These are phyloP conservation scores for Drosophila bocki DNA, from an alignment of 1,140 invertebrate genomes.

Conservation along the genomic window DNA sequence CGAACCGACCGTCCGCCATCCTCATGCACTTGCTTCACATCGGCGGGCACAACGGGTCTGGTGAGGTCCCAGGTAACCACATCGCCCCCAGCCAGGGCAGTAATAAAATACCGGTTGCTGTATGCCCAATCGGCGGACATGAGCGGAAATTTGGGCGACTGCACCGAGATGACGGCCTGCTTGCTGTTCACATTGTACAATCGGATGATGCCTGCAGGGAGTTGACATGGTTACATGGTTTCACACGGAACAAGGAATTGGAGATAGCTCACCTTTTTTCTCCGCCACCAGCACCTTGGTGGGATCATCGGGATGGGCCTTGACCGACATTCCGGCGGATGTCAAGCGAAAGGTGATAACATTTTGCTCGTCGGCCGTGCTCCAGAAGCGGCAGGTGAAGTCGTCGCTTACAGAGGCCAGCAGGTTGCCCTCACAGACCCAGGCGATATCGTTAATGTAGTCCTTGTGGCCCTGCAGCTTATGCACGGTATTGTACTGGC, in stretches of 20 bases:
- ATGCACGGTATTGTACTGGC: conserved; percentile 82
- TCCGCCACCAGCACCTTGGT: conserved; percentile 91
- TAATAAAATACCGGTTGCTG: conserved; percentile 88
- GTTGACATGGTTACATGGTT: no score
- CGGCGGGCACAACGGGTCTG: conserved; percentile 87
- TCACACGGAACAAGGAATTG: rapidly evolving
- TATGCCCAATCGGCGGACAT: conserved; percentile 90
- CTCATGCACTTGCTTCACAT: conserved; percentile 86
- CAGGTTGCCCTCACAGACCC: conserved; percentile 89
- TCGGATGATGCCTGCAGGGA: conserved; percentile 86
- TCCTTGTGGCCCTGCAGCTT: conserved; percentile 86
- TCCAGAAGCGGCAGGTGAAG: conserved; percentile 90
- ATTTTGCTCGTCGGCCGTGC: conserved; percentile 86
- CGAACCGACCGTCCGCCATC: conserved; percentile 87
- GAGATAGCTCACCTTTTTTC: conserved; percentile 87
- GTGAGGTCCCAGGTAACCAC: conserved; percentile 88
- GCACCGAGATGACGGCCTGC: conserved; percentile 90
- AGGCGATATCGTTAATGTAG: conserved; percentile 90
- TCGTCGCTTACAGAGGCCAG: conserved; percentile 92
- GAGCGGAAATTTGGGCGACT: conserved; percentile 88
- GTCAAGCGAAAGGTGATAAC: conserved; percentile 88
- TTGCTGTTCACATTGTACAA: conserved; percentile 90
- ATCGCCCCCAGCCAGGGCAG: conserved; percentile 88
- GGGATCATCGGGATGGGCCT: conserved; percentile 90
- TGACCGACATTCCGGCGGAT: conserved; percentile 90